These are phyloP conservation scores for Microctenopoma steveboyesi DNA, from an alignment of 2,797 vertebrate species.

Conservation along the genomic window DNA sequence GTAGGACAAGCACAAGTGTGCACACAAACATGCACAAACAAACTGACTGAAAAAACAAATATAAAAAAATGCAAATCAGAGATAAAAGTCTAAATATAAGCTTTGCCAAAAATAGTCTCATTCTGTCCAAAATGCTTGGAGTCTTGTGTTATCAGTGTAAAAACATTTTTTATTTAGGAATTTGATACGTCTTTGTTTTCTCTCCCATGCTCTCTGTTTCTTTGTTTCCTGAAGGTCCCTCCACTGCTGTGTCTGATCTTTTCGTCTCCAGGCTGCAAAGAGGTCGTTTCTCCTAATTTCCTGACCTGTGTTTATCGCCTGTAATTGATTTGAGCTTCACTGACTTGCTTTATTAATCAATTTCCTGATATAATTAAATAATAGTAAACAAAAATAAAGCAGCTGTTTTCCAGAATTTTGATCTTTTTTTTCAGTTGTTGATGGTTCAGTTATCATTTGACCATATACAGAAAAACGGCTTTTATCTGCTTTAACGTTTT, in stretches of 20 bases:
- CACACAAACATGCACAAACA: constrained; percentile 2
- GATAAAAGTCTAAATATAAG: constrained; percentile 15
- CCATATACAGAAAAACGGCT: background rate
- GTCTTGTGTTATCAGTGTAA: constrained; percentile 30
- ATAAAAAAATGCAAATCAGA: constrained; percentile 21
- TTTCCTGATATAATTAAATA: no score
- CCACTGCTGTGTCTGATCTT: constrained; percentile 27
- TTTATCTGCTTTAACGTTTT: no score
- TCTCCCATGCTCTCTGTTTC: constrained; percentile 32
- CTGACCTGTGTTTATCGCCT: background rate
- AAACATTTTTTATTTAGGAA: constrained; percentile 38
- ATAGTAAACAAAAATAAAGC: no score
- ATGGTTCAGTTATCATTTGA: background rate
- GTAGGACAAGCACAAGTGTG: constrained; percentile 16
- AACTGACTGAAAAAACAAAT: constrained; percentile 12
- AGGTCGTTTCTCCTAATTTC: no score
- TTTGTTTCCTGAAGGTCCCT: constrained; percentile 38
- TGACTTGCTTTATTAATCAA: background rate
- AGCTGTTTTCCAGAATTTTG: no score
- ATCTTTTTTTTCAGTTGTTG: background rate
- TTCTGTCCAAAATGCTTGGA: constrained; percentile 23
- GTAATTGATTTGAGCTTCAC: background rate
- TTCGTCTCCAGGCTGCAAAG: constrained; percentile 9
- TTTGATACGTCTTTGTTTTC: constrained; percentile 38
- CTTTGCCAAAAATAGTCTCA: constrained; percentile 20